A percentile compares a stretch with the other conserved stretches of the same genome.
These are phyloP conservation scores for Gerris buenoi DNA, from an alignment of 1,140 invertebrate genomes.

Conservation along the genomic window DNA sequence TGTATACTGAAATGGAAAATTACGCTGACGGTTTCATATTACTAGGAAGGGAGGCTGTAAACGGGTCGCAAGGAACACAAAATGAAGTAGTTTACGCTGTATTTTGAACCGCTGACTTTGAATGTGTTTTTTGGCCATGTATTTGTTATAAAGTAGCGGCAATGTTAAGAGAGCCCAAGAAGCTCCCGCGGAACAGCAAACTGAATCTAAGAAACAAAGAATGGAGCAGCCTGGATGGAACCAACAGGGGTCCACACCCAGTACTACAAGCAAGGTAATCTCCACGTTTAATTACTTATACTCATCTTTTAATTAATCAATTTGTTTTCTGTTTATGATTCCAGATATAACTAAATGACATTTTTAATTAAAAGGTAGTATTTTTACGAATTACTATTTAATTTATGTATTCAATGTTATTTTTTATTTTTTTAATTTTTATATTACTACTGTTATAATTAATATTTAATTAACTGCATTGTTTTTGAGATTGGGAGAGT, in stretches of 20 bases:
- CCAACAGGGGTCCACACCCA: neutral
- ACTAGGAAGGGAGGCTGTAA: neutral
- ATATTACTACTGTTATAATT: neutral
- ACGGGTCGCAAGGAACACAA: neutral
- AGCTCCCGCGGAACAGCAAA: neutral
- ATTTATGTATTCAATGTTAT: neutral
- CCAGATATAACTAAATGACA: neutral
- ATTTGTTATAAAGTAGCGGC: neutral
- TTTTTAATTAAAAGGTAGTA: neutral
- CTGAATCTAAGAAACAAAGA: neutral
- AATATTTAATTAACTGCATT: neutral
- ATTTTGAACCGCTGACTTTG: neutral
- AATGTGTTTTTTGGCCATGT: neutral
- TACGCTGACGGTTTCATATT: neutral
- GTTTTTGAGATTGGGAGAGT: too few relatives aligned
- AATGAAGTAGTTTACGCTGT: neutral
- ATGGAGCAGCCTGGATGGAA: neutral
- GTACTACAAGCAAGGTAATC: neutral
- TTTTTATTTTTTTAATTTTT: neutral
- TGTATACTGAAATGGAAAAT: too few relatives aligned
- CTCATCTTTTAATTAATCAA: neutral
- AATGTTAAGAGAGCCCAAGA: neutral
- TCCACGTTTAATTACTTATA: neutral
- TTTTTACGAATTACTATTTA: neutral
- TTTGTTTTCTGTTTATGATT: neutral